A percentile compares a stretch with the other conserved stretches of the same genome.
phyloP scores from a whole-genome alignment of 2,113 vertebrate species.

The Onychorhynchus coronatus region DNA sequence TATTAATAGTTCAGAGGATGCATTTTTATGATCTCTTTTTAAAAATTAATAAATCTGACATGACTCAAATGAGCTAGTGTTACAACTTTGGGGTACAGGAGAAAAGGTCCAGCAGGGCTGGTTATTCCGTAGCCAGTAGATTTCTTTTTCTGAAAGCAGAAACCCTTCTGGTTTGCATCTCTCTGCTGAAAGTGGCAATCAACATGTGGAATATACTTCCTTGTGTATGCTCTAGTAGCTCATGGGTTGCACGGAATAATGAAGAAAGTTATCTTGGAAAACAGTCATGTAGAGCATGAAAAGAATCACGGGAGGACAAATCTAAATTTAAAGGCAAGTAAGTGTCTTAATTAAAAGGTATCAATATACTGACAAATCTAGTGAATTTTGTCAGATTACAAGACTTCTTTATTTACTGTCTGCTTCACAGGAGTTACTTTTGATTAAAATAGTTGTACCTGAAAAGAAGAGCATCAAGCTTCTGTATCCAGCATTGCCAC shows the following conservation, averaged over 20 bases:
- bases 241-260: constrained; percentile 63
- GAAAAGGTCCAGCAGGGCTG: background rate
- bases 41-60: background rate
- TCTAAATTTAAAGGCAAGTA: constrained; percentile 70
- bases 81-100: background rate
- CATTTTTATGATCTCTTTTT: background rate
- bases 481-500: background rate
- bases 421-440: background rate
- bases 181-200: background rate
- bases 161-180: background rate
- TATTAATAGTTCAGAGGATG: background rate
- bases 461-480: background rate
- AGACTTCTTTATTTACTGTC: background rate
- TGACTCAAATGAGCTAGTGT: background rate
- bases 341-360: background rate
- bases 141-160: background rate
- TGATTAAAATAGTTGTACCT: background rate
- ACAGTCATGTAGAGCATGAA: constrained; percentile 44
- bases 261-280: constrained; percentile 57
- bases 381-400: background rate
- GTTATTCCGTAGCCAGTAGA: background rate
- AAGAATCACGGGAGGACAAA: constrained; percentile 65
- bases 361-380: background rate
- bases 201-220: background rate
- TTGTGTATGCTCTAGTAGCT: background rate